A percentile compares a stretch with the other conserved stretches of the same genome.
Conservation (phyloP, 2,888 invertebrate genomes). For the Capitulum mitella region DNA sequence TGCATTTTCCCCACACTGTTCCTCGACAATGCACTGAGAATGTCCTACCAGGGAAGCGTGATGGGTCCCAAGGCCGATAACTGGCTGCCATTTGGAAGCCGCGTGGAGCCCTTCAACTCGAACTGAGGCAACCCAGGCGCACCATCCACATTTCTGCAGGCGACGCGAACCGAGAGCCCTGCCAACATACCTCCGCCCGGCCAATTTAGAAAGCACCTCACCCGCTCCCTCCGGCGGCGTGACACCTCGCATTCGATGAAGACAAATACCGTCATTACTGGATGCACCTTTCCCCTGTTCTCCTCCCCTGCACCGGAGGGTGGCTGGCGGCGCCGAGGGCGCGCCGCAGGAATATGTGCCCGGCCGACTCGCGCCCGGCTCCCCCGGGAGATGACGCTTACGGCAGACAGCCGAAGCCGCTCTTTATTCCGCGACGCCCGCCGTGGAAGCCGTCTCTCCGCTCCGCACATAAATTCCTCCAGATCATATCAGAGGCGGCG, state of each 20-base stretch:
- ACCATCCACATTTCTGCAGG: background rate
- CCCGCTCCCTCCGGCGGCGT: background rate
- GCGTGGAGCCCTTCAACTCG: too few species aligned
- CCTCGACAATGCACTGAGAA: too few species aligned
- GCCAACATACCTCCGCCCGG: background rate
- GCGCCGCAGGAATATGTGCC: background rate
- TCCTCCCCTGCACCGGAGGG: background rate
- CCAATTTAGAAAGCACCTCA: conserved; percentile 12
- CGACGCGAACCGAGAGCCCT: background rate
- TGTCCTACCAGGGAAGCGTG: background rate
- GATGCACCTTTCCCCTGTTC: background rate
- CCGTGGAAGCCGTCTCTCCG: background rate
- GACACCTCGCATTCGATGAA: background rate
- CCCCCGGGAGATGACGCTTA: background rate
- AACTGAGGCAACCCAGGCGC: background rate
- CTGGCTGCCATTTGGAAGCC: background rate
- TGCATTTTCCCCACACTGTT: background rate
- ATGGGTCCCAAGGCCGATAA: background rate
- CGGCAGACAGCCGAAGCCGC: background rate
- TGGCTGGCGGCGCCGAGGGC: background rate
- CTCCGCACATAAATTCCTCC: background rate
- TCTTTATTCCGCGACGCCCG: background rate
- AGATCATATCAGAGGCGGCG: background rate
- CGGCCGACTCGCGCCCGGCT: background rate
- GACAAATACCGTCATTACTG: conserved; percentile 1